Percentiles rank a stretch among this genome's conserved stretches.
phyloP scores from a whole-genome alignment of 2,797 vertebrate species.

The Cirrhinus molitorella region DNA sequence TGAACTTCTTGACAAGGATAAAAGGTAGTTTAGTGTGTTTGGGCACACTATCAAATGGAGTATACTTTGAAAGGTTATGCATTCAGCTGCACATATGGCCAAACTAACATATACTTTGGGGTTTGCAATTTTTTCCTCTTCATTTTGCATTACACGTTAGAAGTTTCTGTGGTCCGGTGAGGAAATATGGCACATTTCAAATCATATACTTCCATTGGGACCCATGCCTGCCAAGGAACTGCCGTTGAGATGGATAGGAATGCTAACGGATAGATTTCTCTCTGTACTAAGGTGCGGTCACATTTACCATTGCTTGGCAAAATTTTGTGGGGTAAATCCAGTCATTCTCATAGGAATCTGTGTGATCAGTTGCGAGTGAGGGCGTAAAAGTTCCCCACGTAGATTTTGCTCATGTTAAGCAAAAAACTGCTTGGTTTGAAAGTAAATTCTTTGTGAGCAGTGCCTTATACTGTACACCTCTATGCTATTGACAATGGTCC shows the following conservation, averaged over 20 bases:
- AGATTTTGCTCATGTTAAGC: neutral
- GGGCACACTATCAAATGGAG: neutral
- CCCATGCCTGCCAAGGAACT: conserved; percentile 3
- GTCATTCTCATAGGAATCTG: neutral
- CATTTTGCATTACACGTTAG: neutral
- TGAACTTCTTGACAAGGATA: neutral
- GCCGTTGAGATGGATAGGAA: conserved; percentile 9
- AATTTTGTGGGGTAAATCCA: neutral
- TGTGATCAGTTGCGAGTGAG: neutral
- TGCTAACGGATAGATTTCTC: neutral
- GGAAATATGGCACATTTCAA: conserved; percentile 10
- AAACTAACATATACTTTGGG: neutral
- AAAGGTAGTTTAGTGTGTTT: neutral
- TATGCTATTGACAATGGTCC: neutral
- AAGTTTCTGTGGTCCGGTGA: neutral
- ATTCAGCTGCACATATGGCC: neutral
- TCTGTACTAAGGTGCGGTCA: neutral
- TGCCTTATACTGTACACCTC: neutral
- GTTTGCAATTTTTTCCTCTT: neutral
- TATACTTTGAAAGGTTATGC: neutral
- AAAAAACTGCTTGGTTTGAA: neutral
- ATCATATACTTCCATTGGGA: conserved; percentile 13
- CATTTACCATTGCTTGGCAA: neutral
- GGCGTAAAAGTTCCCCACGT: neutral
- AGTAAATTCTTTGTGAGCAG: neutral